phyloP scores from a whole-genome alignment of 2,797 vertebrate genomes.

The Xenopus petersii region DNA sequence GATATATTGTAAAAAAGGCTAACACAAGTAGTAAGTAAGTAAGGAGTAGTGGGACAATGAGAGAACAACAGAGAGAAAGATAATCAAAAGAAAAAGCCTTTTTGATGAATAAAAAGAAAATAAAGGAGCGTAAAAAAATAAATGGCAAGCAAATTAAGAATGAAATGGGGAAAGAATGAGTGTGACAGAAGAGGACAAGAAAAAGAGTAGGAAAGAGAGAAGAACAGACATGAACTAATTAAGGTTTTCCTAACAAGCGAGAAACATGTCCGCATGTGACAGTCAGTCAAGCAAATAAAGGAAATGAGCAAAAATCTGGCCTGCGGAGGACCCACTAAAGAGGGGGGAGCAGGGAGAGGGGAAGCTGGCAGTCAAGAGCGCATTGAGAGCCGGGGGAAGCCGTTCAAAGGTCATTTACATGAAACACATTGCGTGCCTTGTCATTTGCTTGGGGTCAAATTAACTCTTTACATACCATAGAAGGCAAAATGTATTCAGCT shows the following conservation, averaged over 20 bases:
- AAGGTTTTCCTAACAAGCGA: slow-evolving; percentile 84
- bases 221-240: slow-evolving; percentile 83
- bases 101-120: background rate
- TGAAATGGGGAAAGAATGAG: slow-evolving; percentile 31
- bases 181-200: slow-evolving; percentile 38
- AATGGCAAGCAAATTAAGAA: slow-evolving; percentile 26
- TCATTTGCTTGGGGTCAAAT: slow-evolving; percentile 77
- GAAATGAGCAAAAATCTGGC: slow-evolving; percentile 89
- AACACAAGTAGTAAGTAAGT: no score
- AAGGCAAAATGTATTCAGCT: background rate
- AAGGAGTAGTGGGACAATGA: no score
- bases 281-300: slow-evolving; percentile 98
- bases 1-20: no score
- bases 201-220: slow-evolving; percentile 49
- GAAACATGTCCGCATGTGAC: slow-evolving; percentile 90
- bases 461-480: slow-evolving; percentile 49
- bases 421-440: slow-evolving; percentile 83
- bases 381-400: slow-evolving; percentile 74
- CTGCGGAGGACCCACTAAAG: slow-evolving; percentile 57
- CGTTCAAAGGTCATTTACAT: slow-evolving; percentile 86
- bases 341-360: slow-evolving; percentile 53
- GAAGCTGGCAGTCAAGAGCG: slow-evolving; percentile 88
- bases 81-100: background rate
- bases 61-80: background rate
- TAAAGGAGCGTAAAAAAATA: slow-evolving; percentile 9